These are phyloP conservation scores for Pandemis corylana DNA, from an alignment of 2,888 invertebrate species.

Conservation along the genomic window DNA sequence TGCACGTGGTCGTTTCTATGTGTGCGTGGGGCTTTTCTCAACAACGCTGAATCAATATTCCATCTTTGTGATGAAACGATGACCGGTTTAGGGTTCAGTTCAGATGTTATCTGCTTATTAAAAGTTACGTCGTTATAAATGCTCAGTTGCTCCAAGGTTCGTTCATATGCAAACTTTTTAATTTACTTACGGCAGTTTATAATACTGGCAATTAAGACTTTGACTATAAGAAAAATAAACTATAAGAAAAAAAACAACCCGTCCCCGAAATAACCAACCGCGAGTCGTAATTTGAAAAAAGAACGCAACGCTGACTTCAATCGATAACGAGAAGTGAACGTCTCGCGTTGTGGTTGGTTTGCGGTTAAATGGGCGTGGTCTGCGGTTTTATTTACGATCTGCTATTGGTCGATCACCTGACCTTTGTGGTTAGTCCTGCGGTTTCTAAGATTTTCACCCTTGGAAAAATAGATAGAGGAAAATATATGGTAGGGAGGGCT, in stretches of 20 bases:
- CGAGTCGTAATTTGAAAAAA: slow-evolving; percentile 68
- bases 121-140: slow-evolving; percentile 23
- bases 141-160: background rate
- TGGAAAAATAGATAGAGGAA: slow-evolving; percentile 82
- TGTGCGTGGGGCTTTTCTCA: slow-evolving; percentile 76
- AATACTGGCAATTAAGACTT: slow-evolving; percentile 18
- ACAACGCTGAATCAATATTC: slow-evolving; percentile 80
- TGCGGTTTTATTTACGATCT: slow-evolving; percentile 85
- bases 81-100: slow-evolving; percentile 58
- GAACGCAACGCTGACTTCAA: slow-evolving; percentile 65
- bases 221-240: slow-evolving; percentile 40
- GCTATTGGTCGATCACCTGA: slow-evolving; percentile 86
- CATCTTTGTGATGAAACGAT: slow-evolving; percentile 74
- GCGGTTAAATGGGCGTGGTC: slow-evolving; percentile 87
- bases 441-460: slow-evolving; percentile 86
- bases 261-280: slow-evolving; percentile 55
- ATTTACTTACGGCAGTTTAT: background rate
- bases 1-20: slow-evolving; percentile 63
- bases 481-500: slow-evolving; percentile 68
- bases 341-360: slow-evolving; percentile 86
- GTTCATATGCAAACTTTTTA: slow-evolving; percentile 33
- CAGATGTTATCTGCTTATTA: slow-evolving; percentile 49
- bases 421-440: slow-evolving; percentile 86
- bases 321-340: slow-evolving; percentile 77
- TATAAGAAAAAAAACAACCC: slow-evolving; percentile 48